phyloP scores from a whole-genome alignment of 2,797 vertebrate species.

The Acanthurus lineatus region DNA sequence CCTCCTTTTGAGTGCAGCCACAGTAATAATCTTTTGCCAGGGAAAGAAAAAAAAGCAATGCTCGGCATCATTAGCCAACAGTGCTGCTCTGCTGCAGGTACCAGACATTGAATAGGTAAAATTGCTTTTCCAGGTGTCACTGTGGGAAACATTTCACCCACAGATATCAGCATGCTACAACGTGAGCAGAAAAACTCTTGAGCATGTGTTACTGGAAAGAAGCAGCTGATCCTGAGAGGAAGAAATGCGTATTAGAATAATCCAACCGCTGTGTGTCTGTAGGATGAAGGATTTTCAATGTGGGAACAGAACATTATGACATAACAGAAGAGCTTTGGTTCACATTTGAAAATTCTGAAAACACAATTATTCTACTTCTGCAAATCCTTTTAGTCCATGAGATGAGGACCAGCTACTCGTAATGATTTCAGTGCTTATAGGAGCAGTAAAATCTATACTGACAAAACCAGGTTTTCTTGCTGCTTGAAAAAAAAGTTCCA shows the following conservation, averaged over 20 bases:
- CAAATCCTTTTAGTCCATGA: background rate
- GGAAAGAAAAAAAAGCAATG: background rate
- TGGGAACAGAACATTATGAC: no score
- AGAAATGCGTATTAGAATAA: background rate
- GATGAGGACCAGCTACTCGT: background rate
- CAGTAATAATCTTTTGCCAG: conserved; percentile 23
- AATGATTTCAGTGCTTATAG: background rate
- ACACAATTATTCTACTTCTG: no score
- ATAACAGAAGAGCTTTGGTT: background rate
- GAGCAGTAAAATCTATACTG: background rate
- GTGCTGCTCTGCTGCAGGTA: conserved; percentile 8
- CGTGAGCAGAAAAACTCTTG: conserved; percentile 2
- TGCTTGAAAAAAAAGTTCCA: no score
- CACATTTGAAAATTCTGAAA: background rate
- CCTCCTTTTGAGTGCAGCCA: conserved; percentile 36
- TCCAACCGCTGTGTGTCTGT: background rate
- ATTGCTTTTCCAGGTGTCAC: conserved; percentile 32
- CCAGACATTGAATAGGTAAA: conserved; percentile 12
- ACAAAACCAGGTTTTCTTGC: no score
- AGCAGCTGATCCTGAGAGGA: background rate
- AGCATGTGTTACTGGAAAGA: conserved; percentile 5
- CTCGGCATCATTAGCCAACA: conserved; percentile 28
- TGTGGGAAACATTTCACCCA: conserved; percentile 10
- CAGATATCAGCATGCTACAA: background rate
- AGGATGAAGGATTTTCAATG: no score